Evolutionary conservation across 2,888 invertebrate genomes (phyloP), one percentile per base, ranked within the genome.

Genomic region (Hydriomena furcata): DNA sequence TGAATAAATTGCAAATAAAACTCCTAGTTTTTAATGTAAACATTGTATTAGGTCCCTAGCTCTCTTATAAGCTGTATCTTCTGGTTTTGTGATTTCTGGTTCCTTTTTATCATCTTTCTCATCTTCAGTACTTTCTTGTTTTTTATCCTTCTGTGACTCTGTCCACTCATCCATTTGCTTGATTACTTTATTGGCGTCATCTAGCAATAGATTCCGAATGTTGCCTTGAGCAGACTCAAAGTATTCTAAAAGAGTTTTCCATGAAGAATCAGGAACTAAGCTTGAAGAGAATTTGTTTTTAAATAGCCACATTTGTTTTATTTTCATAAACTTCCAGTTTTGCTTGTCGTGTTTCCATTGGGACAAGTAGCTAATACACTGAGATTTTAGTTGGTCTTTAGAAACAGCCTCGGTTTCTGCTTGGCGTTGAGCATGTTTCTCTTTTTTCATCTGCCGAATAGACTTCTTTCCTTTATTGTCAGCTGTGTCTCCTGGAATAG

Each of bases 271-370:
- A 2, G 93, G 92, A 5, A 95, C 74, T 58, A 92, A 90, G 2
- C 77, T 71, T 7, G 90, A 79, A 51, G 94, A 92, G 59, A 95
- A 93, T 63, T 95, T 92, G 65, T 94, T 92, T 58, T 94, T 93
- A 60, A 93, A 93, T 38, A 96, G 83, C 92, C 95, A 95, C n/a
- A 94, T 92, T 82, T 96, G 96, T 52, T 93, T 92, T 1, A 93
- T 79, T 78, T 96, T 96, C 79, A 94, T 94, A 73, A 96, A 96
- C 76, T 95, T 96, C 96, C 96, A 96, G 63, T 94, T 92, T 32
- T 80, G 81, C 58, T 82, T 91, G 52, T 92, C 91, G 69, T 94
- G 90, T 75, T 95, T 94, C 96, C 96, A 96, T 67, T 93, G 92
- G 1, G 92, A 92, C 40, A 95, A 73, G 71, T 95, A 95, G 66